A percentile compares a stretch with the other conserved stretches of the same genome.
phyloP scores from a whole-genome alignment of 2,888 invertebrate species.

The Ophraella communa region DNA sequence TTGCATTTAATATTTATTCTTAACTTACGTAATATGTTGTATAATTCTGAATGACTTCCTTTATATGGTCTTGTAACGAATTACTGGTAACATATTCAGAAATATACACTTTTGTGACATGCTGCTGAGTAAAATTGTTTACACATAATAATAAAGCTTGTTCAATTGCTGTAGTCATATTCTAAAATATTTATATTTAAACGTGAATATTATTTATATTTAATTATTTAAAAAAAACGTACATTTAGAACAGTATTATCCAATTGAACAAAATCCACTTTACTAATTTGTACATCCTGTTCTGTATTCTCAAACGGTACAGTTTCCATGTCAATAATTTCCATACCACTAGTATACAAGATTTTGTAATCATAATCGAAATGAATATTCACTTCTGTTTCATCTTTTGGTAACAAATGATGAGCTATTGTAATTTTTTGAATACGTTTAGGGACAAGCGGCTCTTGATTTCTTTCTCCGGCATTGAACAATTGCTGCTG shows the following conservation, averaged over 20 bases:
- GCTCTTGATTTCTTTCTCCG: conserved; percentile 69
- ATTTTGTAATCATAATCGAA: conserved; percentile 54
- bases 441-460: conserved; percentile 73
- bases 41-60: conserved; percentile 49
- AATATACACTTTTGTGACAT: conserved; percentile 48
- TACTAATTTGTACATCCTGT: conserved; percentile 47
- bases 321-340: conserved; percentile 51
- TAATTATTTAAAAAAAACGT: conserved; percentile 27
- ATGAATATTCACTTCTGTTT: conserved; percentile 47
- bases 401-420: conserved; percentile 46
- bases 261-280: conserved; percentile 52
- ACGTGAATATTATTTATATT: neutral
- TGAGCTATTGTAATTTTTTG: conserved; percentile 61
- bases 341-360: conserved; percentile 51
- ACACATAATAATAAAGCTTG: conserved; percentile 51
- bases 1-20: too few relatives aligned
- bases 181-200: conserved; percentile 42
- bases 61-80: conserved; percentile 46
- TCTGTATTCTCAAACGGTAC: conserved; percentile 44
- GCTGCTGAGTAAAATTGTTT: conserved; percentile 49
- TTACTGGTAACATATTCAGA: conserved; percentile 53
- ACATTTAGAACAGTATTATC: conserved; percentile 39
- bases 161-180: conserved; percentile 52
- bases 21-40: conserved; percentile 50
- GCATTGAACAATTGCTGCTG: conserved; percentile 75